Base-by-base conservation (phyloP, 2,797 vertebrate genomes). In the Cichlasoma orientale region DNA sequence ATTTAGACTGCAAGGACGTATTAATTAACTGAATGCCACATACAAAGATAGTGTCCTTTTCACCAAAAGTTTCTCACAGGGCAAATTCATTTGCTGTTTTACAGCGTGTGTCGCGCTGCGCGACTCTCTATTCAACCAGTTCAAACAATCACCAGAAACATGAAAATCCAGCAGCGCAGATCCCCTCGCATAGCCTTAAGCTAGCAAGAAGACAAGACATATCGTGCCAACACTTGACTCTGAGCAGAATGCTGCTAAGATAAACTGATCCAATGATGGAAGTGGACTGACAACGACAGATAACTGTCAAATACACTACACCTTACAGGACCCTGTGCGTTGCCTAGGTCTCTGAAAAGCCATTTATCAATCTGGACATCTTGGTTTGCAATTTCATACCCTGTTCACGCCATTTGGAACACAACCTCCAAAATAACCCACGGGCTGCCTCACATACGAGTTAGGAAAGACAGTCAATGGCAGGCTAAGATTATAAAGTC, bases 211-310 rank as follows among this genome's bases (percentile, higher is more conserved):
- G 25, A 50, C 41, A 29, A n/a, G 44, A 68, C 44, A n/a, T 50
- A 68, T 68, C 16, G 1, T 29, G 25, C 5, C 63, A n/a, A 50
- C 63, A 50, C 63, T 50, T 68, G 63, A 68, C 41, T 50, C 55
- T 58, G 71, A 47, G 55, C 54, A 73, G 63, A 56, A 38, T 44
- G 54, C 54, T 72, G 33, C 54, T 41, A 54, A 44, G 44, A 38
- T 38, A 71, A 58, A 38, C 74, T 56, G 63, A 56, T 41, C 69
- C 52, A 75, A 55, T 25, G 75, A 70, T 23, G 41, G 63, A 33
- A 36, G 27, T 41, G 33, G 18, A 33, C 21, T n/a, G 41, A 72
- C 54, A 47, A 14, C 7, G 23, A 38, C 55, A 19, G 55, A 31
- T 68, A n/a, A 6, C 25, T 31, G 25, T 76, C 53, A 31, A 23